Percentiles rank a stretch among this genome's conserved stretches.
These are phyloP conservation scores for Panzeria rudis DNA, from an alignment of 2,888 invertebrate species.

Conservation along the genomic window DNA sequence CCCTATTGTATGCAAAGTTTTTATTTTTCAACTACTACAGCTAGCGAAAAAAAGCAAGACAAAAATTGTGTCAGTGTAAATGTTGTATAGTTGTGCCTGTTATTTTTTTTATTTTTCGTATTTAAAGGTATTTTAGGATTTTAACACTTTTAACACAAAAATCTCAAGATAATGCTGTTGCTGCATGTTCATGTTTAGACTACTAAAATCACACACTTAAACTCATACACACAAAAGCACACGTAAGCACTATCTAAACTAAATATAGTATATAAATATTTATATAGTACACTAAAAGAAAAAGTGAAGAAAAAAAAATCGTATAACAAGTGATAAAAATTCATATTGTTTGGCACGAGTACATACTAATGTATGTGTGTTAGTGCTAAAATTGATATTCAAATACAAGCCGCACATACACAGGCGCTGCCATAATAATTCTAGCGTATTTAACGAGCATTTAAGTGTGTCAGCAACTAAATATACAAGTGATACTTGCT, in stretches of 20 bases:
- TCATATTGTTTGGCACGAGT: slow-evolving; percentile 53
- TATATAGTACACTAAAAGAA: slow-evolving; percentile 16
- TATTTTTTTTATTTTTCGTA: slow-evolving; percentile 15
- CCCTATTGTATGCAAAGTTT: slow-evolving; percentile 79
- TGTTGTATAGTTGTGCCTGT: slow-evolving; percentile 22
- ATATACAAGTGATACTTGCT: slow-evolving; percentile 43
- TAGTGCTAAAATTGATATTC: slow-evolving; percentile 51
- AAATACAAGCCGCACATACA: slow-evolving; percentile 3
- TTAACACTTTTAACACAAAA: slow-evolving; percentile 62
- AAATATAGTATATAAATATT: slow-evolving; percentile 37
- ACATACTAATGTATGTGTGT: not conserved
- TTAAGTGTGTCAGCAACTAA: slow-evolving; percentile 71
- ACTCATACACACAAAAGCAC: not conserved
- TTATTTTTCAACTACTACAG: slow-evolving; percentile 74
- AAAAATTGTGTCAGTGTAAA: slow-evolving; percentile 30
- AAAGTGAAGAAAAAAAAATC: slow-evolving; percentile 7
- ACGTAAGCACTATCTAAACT: slow-evolving; percentile 17
- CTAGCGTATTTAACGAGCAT: slow-evolving; percentile 67
- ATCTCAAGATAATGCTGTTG: slow-evolving; percentile 62
- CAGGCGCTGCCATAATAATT: slow-evolving; percentile 16
- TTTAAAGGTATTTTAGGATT: slow-evolving; percentile 67
- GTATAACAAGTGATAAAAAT: slow-evolving; percentile 66
- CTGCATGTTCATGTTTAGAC: slow-evolving; percentile 54
- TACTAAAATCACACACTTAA: slow-evolving; percentile 48
- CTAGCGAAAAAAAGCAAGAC: slow-evolving; percentile 52